Evolutionary conservation across 2,888 invertebrate genomes (phyloP).

Genomic region (Stenodema calcarata): DNA sequence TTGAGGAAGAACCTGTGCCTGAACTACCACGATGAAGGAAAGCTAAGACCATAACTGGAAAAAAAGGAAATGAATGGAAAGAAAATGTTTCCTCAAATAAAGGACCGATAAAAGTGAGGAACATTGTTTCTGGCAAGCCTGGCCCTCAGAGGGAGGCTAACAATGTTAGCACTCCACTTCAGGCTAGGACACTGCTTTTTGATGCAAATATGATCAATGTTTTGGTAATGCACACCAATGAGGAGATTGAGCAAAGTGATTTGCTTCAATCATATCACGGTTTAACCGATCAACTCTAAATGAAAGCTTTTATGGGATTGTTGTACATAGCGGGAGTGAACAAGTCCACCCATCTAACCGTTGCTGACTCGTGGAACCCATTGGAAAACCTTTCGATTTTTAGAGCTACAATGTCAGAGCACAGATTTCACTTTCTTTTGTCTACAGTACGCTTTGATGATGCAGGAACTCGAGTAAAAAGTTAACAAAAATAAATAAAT

Average conservation of each 20-base stretch:
- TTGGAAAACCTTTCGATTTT: constrained; percentile 1
- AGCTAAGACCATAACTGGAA: no score
- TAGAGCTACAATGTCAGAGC: background rate
- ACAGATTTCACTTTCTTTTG: constrained; percentile 12
- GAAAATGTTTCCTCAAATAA: background rate
- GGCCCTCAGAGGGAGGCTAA: constrained; percentile 33
- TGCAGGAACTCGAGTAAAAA: background rate
- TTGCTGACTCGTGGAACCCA: constrained; percentile 6
- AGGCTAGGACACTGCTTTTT: background rate
- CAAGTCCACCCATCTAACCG: constrained; percentile 24
- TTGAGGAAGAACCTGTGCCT: no score
- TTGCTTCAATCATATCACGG: background rate
- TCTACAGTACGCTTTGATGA: constrained; percentile 30
- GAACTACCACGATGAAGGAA: no score
- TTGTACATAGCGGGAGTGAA: constrained; percentile 36
- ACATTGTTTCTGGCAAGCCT: constrained; percentile 22
- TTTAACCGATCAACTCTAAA: background rate
- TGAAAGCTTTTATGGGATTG: constrained; percentile 9
- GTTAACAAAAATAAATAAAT: no score
- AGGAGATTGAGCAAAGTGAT: constrained; percentile 4
- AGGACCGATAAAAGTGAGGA: background rate
- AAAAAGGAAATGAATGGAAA: constrained; percentile 6
- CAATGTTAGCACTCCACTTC: background rate
- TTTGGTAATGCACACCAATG: background rate
- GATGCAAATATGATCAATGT: no score